Conservation (phyloP, 2,888 invertebrate genomes). For the Phyllotreta cruciferae region DNA sequence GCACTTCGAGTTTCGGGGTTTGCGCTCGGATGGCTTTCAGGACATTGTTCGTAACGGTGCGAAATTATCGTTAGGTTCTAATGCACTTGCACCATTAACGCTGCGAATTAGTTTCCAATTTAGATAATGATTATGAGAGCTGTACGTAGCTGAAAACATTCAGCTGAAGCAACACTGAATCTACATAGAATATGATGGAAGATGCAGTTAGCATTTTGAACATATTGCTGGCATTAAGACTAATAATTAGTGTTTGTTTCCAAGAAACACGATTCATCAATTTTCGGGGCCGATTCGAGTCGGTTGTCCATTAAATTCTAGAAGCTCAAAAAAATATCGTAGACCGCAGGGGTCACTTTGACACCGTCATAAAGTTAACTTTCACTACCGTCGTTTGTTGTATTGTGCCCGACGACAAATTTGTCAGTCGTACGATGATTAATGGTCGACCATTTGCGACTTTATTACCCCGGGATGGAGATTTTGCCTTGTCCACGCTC, state of each 20-base stretch:
- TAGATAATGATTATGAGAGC: slow-evolving; percentile 24
- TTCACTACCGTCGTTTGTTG: slow-evolving; percentile 35
- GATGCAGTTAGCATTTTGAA: too few species aligned
- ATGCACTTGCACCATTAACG: slow-evolving; percentile 24
- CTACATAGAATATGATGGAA: too few species aligned
- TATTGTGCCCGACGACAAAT: slow-evolving; percentile 40
- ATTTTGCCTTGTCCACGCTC: too few species aligned
- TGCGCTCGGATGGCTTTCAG: slow-evolving; percentile 11
- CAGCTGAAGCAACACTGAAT: too few species aligned
- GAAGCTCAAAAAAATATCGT: too few species aligned
- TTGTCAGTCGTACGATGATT: slow-evolving; percentile 41
- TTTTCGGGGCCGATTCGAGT: too few species aligned
- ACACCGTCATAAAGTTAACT: slow-evolving; percentile 31
- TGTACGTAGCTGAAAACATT: too few species aligned
- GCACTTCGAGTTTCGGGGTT: not conserved
- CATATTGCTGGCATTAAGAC: too few species aligned
- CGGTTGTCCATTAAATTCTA: too few species aligned
- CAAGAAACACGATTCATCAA: not conserved
- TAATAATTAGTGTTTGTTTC: too few species aligned
- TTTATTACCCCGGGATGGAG: slow-evolving; percentile 33
- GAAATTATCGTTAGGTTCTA: slow-evolving; percentile 24
- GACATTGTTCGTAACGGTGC: slow-evolving; percentile 19
- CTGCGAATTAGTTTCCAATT: slow-evolving; percentile 29
- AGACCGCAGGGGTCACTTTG: slow-evolving; percentile 29
- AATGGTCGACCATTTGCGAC: slow-evolving; percentile 41